Conservation (phyloP, 1,140 invertebrate genomes). For the Teleopsis dalmanni region DNA sequence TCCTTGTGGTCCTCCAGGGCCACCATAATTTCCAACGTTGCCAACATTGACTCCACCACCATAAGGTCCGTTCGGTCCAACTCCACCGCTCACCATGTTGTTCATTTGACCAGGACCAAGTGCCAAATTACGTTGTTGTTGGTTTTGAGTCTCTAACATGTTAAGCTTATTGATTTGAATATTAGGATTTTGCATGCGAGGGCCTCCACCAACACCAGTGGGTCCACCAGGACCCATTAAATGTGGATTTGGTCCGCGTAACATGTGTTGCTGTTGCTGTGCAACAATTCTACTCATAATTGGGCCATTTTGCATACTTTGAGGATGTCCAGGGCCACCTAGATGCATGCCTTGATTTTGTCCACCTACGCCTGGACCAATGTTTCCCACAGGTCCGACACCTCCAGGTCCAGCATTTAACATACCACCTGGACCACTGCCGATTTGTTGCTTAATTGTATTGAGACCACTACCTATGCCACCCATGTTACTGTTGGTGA, state of each 20-base stretch:
- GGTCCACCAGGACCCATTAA: conserved; percentile 24
- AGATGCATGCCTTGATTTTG: conserved; percentile 44
- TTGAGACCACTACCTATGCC: conserved; percentile 19
- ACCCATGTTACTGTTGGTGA: conserved; percentile 63
- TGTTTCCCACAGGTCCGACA: conserved; percentile 20
- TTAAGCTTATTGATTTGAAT: conserved; percentile 37
- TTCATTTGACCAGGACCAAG: conserved; percentile 32
- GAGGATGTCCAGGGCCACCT: conserved; percentile 25
- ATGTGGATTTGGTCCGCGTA: conserved; percentile 31
- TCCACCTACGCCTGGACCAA: conserved; percentile 24
- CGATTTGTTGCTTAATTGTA: conserved; percentile 58
- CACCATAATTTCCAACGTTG: conserved; percentile 25
- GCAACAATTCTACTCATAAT: conserved; percentile 55
- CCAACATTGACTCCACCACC: conserved; percentile 20
- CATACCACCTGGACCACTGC: conserved; percentile 43
- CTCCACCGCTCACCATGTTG: conserved; percentile 24
- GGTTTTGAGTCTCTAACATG: conserved; percentile 1
- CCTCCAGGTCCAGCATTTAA: conserved; percentile 45
- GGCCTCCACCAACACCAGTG: conserved; percentile 31
- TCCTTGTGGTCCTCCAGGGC: conserved; percentile 23
- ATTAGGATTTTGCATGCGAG: conserved; percentile 46
- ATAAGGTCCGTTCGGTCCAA: conserved; percentile 28
- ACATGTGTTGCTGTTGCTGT: conserved; percentile 48
- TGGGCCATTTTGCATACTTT: conserved; percentile 60
- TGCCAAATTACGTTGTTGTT: background rate